phyloP scores from a whole-genome alignment of 2,888 invertebrate genomes.

The Erebia aethiops region DNA sequence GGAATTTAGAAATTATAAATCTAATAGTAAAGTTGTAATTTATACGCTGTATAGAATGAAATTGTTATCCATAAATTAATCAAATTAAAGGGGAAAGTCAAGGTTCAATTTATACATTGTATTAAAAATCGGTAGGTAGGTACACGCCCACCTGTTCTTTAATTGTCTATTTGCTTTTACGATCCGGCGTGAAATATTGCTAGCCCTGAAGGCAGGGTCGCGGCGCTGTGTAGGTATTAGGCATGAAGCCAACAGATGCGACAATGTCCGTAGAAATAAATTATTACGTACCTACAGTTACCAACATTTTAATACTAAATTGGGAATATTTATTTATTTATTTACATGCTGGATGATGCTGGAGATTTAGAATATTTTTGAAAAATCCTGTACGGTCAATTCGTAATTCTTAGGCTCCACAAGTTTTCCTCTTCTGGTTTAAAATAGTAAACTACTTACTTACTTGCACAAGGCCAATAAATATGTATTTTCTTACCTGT shows the following conservation, averaged over 20 bases:
- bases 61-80: background rate
- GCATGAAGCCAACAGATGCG: constrained; percentile 74
- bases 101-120: constrained; percentile 11
- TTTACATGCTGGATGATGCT: background rate
- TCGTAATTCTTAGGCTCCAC: too few species aligned
- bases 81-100: constrained; percentile 8
- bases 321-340: background rate
- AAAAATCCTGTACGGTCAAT: too few species aligned
- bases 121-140: constrained; percentile 22
- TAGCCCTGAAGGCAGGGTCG: constrained; percentile 42
- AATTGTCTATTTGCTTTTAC: constrained; percentile 46
- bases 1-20: too few species aligned
- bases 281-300: constrained; percentile 12
- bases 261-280: constrained; percentile 50
- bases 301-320: background rate
- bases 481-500: too few species aligned
- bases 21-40: too few species aligned
- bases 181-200: constrained; percentile 44
- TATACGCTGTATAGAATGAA: background rate
- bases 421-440: too few species aligned
- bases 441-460: too few species aligned
- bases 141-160: constrained; percentile 37
- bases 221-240: constrained; percentile 56
- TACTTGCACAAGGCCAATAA: too few species aligned
- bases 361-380: too few species aligned